Evolutionary conservation across 2,113 vertebrate species (phyloP).

Genomic region (Formicarius rufipectus): DNA sequence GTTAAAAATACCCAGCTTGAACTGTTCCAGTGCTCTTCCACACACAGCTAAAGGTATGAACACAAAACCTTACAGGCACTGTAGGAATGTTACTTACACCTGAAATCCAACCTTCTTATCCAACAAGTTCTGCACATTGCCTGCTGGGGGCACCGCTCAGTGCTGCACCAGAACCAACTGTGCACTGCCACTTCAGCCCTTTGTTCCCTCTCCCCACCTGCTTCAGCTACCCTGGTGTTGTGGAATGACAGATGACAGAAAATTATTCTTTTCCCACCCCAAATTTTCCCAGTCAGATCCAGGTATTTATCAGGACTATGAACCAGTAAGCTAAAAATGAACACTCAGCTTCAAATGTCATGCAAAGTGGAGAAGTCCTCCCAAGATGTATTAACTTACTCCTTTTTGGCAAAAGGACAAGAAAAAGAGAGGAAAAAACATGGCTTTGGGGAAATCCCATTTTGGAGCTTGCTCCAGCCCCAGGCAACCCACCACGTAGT

Average conservation of each 20-base stretch:
- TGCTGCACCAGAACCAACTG: not conserved
- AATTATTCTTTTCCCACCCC: not conserved
- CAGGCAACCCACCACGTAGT: slow-evolving; percentile 82
- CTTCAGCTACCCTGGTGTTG: not conserved
- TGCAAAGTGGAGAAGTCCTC: not conserved
- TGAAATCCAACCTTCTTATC: not conserved
- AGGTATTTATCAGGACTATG: not conserved
- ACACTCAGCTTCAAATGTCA: rapidly evolving
- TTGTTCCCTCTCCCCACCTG: not conserved
- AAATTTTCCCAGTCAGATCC: not conserved
- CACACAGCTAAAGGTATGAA: not conserved
- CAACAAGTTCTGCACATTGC: not conserved
- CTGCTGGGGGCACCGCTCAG: not conserved
- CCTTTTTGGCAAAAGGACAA: not conserved
- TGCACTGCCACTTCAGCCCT: not conserved
- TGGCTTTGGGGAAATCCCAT: not conserved
- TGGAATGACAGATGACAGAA: not conserved
- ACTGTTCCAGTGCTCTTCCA: not conserved
- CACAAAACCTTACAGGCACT: not conserved
- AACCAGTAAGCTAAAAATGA: not conserved
- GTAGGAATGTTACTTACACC: not conserved
- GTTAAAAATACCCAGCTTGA: not conserved
- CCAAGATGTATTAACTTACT: not conserved
- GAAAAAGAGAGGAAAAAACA: not conserved
- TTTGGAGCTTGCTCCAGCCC: not conserved